Percentiles rank a stretch among this genome's conserved stretches.
phyloP scores from a whole-genome alignment of 1,140 invertebrate species.

The Papilio polyxenes region DNA sequence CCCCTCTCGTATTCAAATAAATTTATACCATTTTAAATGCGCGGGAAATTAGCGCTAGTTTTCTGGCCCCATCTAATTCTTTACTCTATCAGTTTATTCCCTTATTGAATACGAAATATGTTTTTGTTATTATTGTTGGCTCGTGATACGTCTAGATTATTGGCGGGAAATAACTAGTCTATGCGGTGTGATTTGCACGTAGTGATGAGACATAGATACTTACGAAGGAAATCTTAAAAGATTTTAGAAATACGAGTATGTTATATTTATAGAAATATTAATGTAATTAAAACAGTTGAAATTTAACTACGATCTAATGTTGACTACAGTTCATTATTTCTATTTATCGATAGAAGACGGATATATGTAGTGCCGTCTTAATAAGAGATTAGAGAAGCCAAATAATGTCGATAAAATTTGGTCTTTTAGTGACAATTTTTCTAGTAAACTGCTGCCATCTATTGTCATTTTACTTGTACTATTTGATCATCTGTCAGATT shows the following conservation, averaged over 20 bases:
- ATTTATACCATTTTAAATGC: background rate
- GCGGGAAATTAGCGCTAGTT: slow-evolving; percentile 43
- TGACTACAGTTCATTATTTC: no score
- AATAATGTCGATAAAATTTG: background rate
- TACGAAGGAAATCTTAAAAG: no score
- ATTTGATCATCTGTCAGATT: background rate
- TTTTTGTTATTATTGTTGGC: slow-evolving; percentile 67
- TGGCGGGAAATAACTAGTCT: slow-evolving; percentile 49
- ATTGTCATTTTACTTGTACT: background rate
- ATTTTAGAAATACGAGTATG: no score
- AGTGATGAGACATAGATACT: slow-evolving; percentile 21
- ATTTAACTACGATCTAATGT: no score
- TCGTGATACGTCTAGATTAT: slow-evolving; percentile 59
- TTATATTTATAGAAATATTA: no score
- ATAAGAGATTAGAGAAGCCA: background rate
- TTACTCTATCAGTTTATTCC: slow-evolving; percentile 60
- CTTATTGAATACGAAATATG: slow-evolving; percentile 69
- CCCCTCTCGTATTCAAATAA: background rate
- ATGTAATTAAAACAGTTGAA: no score
- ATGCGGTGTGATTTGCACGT: slow-evolving; percentile 39
- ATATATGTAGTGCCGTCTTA: no score
- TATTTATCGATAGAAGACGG: no score
- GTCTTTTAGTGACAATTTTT: background rate
- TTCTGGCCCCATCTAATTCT: slow-evolving; percentile 63
- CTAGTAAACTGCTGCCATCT: background rate